phyloP scores from a whole-genome alignment of 2,888 invertebrate genomes.

The Synanthedon tipuliformis region DNA sequence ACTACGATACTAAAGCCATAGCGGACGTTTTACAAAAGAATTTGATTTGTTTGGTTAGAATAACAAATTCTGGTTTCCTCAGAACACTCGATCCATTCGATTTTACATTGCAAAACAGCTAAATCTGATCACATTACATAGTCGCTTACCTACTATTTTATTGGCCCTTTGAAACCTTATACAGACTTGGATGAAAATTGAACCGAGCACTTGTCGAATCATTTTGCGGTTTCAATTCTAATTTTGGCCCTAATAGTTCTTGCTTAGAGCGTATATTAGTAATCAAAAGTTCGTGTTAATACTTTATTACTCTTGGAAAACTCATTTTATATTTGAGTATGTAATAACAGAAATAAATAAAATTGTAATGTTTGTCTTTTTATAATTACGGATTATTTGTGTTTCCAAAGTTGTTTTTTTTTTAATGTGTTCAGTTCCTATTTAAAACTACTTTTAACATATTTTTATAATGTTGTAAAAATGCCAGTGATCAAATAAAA shows the following conservation, averaged over 20 bases:
- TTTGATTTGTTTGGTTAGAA: slow-evolving; percentile 22
- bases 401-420: too few relatives aligned
- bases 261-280: neutral
- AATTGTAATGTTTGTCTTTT: too few relatives aligned
- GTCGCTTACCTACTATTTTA: neutral
- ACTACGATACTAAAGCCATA: slow-evolving; percentile 17
- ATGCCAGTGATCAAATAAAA: too few relatives aligned
- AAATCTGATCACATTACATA: neutral
- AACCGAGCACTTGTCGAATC: neutral
- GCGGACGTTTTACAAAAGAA: slow-evolving; percentile 16
- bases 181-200: neutral
- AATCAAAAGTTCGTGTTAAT: too few relatives aligned
- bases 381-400: too few relatives aligned
- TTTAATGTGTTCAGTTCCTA: too few relatives aligned
- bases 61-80: slow-evolving; percentile 3
- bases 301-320: too few relatives aligned
- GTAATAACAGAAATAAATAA: too few relatives aligned
- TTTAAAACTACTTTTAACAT: too few relatives aligned
- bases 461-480: too few relatives aligned
- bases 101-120: slow-evolving; percentile 4
- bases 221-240: neutral
- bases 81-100: slow-evolving; percentile 4
- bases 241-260: neutral
- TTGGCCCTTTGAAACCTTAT: neutral
- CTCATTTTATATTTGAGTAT: too few relatives aligned